Conservation (phyloP, 2,888 invertebrate species). For the Chrysolina haemoptera region DNA sequence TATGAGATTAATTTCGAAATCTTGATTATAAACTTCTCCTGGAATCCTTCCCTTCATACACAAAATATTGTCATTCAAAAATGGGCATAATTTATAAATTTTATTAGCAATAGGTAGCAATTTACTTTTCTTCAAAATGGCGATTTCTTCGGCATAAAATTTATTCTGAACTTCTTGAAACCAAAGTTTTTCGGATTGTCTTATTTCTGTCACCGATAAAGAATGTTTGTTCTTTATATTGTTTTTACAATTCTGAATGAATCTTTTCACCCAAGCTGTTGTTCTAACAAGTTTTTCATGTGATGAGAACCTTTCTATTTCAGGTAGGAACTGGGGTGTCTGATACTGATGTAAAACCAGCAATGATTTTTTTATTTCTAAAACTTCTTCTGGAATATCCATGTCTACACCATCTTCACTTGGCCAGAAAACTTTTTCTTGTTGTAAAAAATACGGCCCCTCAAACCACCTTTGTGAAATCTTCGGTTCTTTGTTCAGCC, state of each 20-base stretch:
- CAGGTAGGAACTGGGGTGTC: background rate
- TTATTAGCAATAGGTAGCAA: background rate
- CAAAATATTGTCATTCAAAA: slow-evolving; percentile 12
- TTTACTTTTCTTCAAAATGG: background rate
- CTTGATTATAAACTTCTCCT: slow-evolving; percentile 1
- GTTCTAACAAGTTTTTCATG: slow-evolving; percentile 17
- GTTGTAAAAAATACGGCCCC: background rate
- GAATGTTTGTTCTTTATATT: background rate
- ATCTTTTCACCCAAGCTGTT: slow-evolving; percentile 4
- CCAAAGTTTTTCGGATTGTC: background rate
- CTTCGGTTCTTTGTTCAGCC: background rate
- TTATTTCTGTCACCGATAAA: background rate
- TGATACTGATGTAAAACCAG: background rate
- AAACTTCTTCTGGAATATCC: background rate
- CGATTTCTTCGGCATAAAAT: background rate
- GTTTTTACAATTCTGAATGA: background rate
- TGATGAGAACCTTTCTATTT: background rate
- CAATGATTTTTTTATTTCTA: slow-evolving; percentile 13
- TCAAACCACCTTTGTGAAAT: background rate
- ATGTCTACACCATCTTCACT: background rate
- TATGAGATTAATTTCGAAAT: slow-evolving; percentile 1
- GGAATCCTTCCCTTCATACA: slow-evolving; percentile 10
- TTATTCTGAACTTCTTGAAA: background rate
- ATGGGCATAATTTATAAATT: slow-evolving; percentile 5
- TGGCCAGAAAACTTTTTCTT: background rate